A percentile compares a stretch with the other conserved stretches of the same genome.
Conservation (phyloP, 2,113 vertebrate species). For the Galemys pyrenaicus region DNA sequence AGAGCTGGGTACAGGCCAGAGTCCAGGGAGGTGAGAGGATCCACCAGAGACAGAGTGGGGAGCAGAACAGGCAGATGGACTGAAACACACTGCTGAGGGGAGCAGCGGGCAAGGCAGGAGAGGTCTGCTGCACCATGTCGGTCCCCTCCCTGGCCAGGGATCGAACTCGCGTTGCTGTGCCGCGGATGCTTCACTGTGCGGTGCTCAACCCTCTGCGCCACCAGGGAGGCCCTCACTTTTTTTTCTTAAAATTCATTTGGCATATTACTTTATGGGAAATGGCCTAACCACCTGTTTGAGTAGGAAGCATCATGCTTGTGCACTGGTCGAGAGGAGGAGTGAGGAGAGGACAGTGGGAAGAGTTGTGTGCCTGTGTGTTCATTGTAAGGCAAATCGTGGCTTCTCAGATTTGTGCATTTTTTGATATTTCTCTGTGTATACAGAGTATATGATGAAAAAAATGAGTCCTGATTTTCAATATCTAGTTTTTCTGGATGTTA, state of each 20-base stretch:
- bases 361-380: background rate
- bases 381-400: background rate
- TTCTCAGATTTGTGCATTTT: background rate
- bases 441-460: background rate
- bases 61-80: no score
- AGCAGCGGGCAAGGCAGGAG: no score
- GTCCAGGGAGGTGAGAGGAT: no score
- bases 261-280: background rate
- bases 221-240: no score
- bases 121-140: no score
- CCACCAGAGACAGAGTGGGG: no score
- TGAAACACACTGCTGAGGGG: no score
- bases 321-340: background rate
- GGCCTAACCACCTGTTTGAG: background rate
- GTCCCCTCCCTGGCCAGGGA: no score
- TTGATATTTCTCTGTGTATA: background rate
- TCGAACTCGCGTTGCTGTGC: no score
- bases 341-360: background rate
- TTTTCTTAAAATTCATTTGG: conserved; percentile 25
- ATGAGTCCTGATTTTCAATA: background rate
- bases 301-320: background rate
- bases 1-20: no score
- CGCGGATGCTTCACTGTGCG: no score
- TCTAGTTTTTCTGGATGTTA: background rate
- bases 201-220: no score